These are phyloP conservation scores for Prosapia bicincta DNA, from an alignment of 2,888 invertebrate genomes.

Conservation along the genomic window DNA sequence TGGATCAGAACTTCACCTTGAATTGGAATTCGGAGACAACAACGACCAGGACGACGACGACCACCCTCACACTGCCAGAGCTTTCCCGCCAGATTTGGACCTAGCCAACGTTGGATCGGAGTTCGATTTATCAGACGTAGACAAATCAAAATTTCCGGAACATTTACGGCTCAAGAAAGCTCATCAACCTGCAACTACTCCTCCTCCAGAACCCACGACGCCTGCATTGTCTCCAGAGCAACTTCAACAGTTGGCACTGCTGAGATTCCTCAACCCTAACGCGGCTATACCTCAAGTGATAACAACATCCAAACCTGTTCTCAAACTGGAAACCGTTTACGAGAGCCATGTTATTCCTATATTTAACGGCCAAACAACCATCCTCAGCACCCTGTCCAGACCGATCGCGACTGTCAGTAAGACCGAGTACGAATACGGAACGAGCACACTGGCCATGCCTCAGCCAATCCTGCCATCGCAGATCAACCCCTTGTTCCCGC, in stretches of 20 bases:
- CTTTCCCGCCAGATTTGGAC: slow-evolving; percentile 64
- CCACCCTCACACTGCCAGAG: slow-evolving; percentile 45
- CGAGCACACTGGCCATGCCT: slow-evolving; percentile 63
- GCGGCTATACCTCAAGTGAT: slow-evolving; percentile 65
- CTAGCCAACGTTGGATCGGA: slow-evolving; percentile 69
- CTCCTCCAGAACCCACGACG: slow-evolving; percentile 46
- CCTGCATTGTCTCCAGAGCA: slow-evolving; percentile 64
- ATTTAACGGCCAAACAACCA: slow-evolving; percentile 69
- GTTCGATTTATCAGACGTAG: slow-evolving; percentile 65
- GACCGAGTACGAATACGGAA: slow-evolving; percentile 74
- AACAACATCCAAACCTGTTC: slow-evolving; percentile 73
- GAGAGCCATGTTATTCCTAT: slow-evolving; percentile 80
- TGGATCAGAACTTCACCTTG: slow-evolving; percentile 80
- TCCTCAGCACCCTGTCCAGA: slow-evolving; percentile 74
- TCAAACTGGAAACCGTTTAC: slow-evolving; percentile 73
- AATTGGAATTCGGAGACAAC: slow-evolving; percentile 80
- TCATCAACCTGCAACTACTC: slow-evolving; percentile 37
- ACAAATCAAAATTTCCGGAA: slow-evolving; percentile 57
- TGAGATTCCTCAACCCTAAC: slow-evolving; percentile 65
- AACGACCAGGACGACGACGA: slow-evolving; percentile 55
- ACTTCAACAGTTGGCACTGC: slow-evolving; percentile 66
- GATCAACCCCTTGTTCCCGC: slow-evolving; percentile 46
- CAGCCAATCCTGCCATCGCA: slow-evolving; percentile 48
- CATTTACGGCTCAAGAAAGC: slow-evolving; percentile 53
- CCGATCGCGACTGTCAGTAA: slow-evolving; percentile 73